A percentile compares a stretch with the other conserved stretches of the same genome.
phyloP scores from a whole-genome alignment of 2,888 invertebrate genomes.

The Steinernema carpocapsae region DNA sequence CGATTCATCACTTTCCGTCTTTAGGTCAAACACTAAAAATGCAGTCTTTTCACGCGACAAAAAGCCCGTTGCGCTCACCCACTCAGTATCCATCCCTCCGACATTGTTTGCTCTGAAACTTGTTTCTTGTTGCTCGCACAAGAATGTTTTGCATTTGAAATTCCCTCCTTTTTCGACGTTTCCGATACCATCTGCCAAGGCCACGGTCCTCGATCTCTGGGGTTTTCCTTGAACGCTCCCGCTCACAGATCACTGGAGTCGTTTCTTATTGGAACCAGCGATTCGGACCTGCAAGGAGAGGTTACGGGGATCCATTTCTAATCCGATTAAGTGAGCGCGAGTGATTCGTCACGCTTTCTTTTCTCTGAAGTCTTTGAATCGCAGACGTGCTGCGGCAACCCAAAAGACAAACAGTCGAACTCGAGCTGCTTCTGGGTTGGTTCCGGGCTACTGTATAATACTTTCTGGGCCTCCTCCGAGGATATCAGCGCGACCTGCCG shows the following conservation, averaged over 20 bases:
- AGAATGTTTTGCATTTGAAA: not conserved
- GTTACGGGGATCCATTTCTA: not conserved
- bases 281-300: not conserved
- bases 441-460: too few relatives aligned
- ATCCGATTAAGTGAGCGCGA: not conserved
- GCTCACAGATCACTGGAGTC: not conserved
- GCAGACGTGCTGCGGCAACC: not conserved
- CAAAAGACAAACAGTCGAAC: not conserved
- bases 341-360: not conserved
- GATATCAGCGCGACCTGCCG: not conserved
- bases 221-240: not conserved
- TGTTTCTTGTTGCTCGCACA: not conserved
- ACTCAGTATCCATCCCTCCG: not conserved
- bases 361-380: not conserved
- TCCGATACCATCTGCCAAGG: constrained; percentile 29
- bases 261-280: not conserved
- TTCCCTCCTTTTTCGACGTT: constrained; percentile 23
- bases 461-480: not conserved
- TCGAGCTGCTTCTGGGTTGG: not conserved
- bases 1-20: constrained; percentile 22
- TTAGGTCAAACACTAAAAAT: constrained; percentile 12
- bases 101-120: not conserved
- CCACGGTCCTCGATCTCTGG: not conserved
- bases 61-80: not conserved
- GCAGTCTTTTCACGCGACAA: not conserved